Conservation (phyloP, 2,113 vertebrate species). For the Mastomys natalensis region DNA sequence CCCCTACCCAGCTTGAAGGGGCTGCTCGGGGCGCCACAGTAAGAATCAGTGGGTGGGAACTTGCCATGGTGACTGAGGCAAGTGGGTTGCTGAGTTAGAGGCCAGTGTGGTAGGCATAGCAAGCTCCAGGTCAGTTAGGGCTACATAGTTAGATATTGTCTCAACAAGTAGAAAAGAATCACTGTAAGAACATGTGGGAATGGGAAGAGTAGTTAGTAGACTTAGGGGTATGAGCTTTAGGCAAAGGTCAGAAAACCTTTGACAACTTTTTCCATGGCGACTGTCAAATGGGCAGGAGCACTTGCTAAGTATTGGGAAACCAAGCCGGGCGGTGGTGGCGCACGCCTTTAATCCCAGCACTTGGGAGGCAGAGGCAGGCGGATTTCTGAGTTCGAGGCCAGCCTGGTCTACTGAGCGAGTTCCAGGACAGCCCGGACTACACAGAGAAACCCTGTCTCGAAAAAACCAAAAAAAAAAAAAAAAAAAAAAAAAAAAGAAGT, state of each 20-base stretch:
- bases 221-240: not conserved
- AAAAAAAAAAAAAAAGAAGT: no score
- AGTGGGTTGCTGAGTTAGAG: not conserved
- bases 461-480: no score
- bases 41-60: conserved; percentile 69
- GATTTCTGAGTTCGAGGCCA: no score
- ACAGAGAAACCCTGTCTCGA: no score
- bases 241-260: not conserved
- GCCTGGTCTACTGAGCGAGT: no score
- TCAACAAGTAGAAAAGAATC: not conserved
- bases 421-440: no score
- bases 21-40: conserved; percentile 92
- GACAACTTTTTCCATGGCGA: not conserved
- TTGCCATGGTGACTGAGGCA: not conserved
- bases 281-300: not conserved
- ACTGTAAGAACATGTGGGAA: not conserved
- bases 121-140: not conserved
- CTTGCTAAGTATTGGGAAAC: not conserved
- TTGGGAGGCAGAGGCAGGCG: no score
- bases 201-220: not conserved
- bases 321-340: no score
- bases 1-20: conserved; percentile 95
- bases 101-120: not conserved
- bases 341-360: no score
- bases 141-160: not conserved